Evolutionary conservation across 2,113 vertebrate species (phyloP).

Genomic region (Scatophagus argus): DNA sequence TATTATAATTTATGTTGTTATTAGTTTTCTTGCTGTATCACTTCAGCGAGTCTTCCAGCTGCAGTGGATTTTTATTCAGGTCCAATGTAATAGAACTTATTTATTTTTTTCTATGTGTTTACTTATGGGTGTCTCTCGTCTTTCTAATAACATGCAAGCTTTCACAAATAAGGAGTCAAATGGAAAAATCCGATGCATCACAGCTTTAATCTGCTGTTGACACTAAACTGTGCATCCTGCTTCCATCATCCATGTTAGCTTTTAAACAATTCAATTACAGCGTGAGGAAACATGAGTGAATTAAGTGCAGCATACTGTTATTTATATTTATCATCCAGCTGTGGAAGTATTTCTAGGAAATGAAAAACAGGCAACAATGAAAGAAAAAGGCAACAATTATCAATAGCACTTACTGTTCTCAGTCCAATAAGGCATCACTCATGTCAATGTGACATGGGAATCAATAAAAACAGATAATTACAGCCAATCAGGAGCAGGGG

Average conservation of each 20-base stretch:
- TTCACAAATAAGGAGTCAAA: slow-evolving; percentile 10
- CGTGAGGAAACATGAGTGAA: neutral
- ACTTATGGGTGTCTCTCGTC: neutral
- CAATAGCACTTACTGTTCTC: slow-evolving; percentile 48
- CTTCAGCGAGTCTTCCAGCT: neutral
- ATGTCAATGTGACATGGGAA: slow-evolving; percentile 23
- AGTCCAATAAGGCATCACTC: slow-evolving; percentile 39
- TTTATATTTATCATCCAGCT: slow-evolving; percentile 16
- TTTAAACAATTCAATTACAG: slow-evolving; percentile 8
- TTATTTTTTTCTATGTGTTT: neutral
- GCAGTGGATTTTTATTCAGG: neutral
- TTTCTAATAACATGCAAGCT: slow-evolving; percentile 1
- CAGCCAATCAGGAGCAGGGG: slow-evolving; percentile 32
- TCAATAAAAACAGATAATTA: slow-evolving; percentile 55
- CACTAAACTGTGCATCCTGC: neutral
- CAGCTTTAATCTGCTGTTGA: neutral
- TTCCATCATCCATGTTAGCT: neutral
- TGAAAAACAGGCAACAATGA: slow-evolving; percentile 40
- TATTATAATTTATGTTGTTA: neutral
- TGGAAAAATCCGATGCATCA: neutral
- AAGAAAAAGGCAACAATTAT: slow-evolving; percentile 56
- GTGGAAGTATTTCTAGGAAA: slow-evolving; percentile 30
- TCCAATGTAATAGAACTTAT: neutral
- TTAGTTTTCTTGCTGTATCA: neutral
- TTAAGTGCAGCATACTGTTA: neutral